Conservation (phyloP, 2,113 vertebrate genomes). For the Nerophis lumbriciformis region DNA sequence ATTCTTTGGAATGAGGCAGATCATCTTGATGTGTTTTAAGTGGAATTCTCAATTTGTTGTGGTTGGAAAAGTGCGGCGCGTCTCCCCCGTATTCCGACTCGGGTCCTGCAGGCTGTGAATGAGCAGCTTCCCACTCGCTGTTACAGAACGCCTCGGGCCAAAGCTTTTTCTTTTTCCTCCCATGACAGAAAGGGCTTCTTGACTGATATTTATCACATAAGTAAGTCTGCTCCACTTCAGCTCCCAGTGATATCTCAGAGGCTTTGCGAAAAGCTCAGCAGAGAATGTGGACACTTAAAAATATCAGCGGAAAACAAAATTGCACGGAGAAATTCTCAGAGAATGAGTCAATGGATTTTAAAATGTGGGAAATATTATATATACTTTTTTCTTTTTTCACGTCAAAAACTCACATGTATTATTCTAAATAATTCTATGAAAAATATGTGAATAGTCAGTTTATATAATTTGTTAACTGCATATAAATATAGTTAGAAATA, state of each 20-base stretch:
- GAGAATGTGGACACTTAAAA: conserved; percentile 2
- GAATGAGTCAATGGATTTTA: neutral
- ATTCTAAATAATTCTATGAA: too few species aligned
- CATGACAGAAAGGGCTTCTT: conserved; percentile 28
- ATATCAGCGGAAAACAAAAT: neutral
- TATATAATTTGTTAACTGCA: too few species aligned
- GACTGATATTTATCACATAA: conserved; percentile 40
- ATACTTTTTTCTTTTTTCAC: neutral
- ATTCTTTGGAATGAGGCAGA: neutral
- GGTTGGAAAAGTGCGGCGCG: conserved; percentile 7
- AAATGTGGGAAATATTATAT: neutral
- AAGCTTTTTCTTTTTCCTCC: conserved; percentile 10
- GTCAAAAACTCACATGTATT: too few species aligned
- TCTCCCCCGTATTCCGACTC: conserved; percentile 21
- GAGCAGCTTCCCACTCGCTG: conserved; percentile 28
- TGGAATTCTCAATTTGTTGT: conserved; percentile 25
- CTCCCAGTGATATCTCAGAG: conserved; percentile 16
- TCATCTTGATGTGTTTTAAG: conserved; percentile 17
- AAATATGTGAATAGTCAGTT: too few species aligned
- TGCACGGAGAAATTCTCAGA: neutral
- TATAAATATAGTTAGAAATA: too few species aligned
- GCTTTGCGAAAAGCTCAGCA: conserved; percentile 5
- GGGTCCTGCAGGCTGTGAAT: conserved; percentile 7
- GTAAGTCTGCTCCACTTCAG: conserved; percentile 7
- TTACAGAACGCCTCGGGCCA: conserved; percentile 10